Base-by-base conservation (phyloP, 2,797 vertebrate species). In the Alca torda region DNA sequence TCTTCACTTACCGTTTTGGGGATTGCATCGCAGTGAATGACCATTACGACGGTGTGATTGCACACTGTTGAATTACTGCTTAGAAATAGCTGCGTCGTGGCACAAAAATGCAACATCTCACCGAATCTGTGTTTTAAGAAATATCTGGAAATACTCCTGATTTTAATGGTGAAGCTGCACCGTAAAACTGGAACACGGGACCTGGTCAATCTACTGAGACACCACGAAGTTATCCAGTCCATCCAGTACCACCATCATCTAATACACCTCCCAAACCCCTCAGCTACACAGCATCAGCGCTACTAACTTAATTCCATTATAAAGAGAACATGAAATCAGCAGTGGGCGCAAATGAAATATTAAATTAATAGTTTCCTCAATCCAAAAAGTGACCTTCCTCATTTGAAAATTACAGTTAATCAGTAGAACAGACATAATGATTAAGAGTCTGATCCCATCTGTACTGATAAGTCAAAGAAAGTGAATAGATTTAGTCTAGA, bases 171-270 rank as follows among this genome's bases (percentile, higher is more conserved):
- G 6, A 54, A 61, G 11, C 16, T 20, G 13, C 39, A 53, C 16
- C 16, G 12, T 25, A 16, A 50, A 41, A 31, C 35, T 11, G 10
- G 20, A 15, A 35, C 4, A 0, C 0, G 5, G 20, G 30, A 26
- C 21, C n/a, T 23, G 30, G 19, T 35, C 21, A 12, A 25, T 4
- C 41, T 35, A 11, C 50, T 14, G 31, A 30, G 37, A 37, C 18
- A 33, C 5, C 13, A 28, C 24, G 23, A 24, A 33, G 23, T 21
- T 39, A 5, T 7, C 15, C 24, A 9, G 37, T 23, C 30, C 13
- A 9, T n/a, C 37, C 30, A 5, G 2, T 4, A 39, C 2, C 39
- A 20, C 37, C 23, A 3, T 6, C 13, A 24, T 4, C 31, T 3
- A 35, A 61, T 3, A 23, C 41, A n/a, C 4, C 25, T 21, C 26